phyloP scores from a whole-genome alignment of 2,113 vertebrate species.

The Leucosticte australis region DNA sequence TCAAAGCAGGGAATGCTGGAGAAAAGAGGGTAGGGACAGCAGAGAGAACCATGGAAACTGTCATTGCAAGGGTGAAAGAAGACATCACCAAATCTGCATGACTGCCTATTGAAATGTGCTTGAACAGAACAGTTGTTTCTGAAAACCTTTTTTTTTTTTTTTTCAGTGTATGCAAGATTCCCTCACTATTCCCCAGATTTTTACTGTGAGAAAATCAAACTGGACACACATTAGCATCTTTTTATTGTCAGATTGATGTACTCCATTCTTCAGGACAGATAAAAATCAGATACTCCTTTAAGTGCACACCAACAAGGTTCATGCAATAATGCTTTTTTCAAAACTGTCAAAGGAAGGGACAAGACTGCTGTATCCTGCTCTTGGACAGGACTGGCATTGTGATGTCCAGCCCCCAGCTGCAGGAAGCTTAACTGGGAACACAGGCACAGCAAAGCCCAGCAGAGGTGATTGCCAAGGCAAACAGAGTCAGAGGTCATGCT shows the following conservation, averaged over 20 bases:
- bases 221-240: neutral
- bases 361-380: neutral
- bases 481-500: neutral
- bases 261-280: neutral
- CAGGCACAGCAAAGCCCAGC: accelerated
- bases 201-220: neutral
- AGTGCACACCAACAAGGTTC: neutral
- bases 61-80: neutral
- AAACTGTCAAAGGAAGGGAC: neutral
- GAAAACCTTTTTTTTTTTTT: neutral
- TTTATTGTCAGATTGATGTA: neutral
- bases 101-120: neutral
- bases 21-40: neutral
- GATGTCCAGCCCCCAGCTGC: neutral
- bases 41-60: neutral
- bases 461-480: neutral
- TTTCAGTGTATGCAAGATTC: neutral
- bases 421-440: neutral
- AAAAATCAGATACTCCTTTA: neutral
- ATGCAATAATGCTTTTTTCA: neutral
- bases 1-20: neutral
- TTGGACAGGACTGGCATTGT: neutral
- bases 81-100: neutral
- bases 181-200: neutral
- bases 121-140: neutral